A percentile compares a stretch with the other conserved stretches of the same genome.
These are phyloP conservation scores for Exocentrus adspersus DNA, from an alignment of 2,888 invertebrate species.

Conservation along the genomic window DNA sequence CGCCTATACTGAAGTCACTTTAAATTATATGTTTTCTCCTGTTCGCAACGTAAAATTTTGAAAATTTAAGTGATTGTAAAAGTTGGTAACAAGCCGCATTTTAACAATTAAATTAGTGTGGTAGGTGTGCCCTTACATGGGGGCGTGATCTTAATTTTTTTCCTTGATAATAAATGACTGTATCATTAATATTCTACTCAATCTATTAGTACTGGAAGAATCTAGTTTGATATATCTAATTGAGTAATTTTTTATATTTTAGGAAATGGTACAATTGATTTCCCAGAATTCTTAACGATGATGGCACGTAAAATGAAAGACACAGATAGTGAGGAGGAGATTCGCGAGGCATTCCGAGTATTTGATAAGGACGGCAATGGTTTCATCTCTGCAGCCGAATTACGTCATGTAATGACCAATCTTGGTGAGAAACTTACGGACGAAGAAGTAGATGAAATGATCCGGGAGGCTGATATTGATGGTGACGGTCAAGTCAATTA, in stretches of 20 bases:
- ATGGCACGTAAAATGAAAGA: constrained; percentile 99
- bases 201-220: neutral
- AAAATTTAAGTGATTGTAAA: no score
- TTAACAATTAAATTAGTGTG: no score
- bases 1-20: no score
- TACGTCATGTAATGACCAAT: constrained; percentile 99
- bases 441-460: constrained; percentile 99
- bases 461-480: constrained; percentile 98
- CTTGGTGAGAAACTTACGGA: constrained; percentile 99
- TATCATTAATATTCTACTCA: neutral
- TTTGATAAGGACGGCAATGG: constrained; percentile 99
- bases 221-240: no score
- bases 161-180: no score
- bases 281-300: constrained; percentile 99
- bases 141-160: no score
- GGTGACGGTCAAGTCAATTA: constrained; percentile 99
- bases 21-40: no score
- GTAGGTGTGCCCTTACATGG: no score
- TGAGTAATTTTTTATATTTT: constrained; percentile 45
- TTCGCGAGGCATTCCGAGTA: constrained; percentile 98
- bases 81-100: no score
- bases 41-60: no score
- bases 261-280: constrained; percentile 99
- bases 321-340: constrained; percentile 99
- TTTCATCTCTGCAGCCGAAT: constrained; percentile 97